These are phyloP conservation scores for Teleiodes luculella DNA, from an alignment of 2,888 invertebrate genomes.

Conservation along the genomic window DNA sequence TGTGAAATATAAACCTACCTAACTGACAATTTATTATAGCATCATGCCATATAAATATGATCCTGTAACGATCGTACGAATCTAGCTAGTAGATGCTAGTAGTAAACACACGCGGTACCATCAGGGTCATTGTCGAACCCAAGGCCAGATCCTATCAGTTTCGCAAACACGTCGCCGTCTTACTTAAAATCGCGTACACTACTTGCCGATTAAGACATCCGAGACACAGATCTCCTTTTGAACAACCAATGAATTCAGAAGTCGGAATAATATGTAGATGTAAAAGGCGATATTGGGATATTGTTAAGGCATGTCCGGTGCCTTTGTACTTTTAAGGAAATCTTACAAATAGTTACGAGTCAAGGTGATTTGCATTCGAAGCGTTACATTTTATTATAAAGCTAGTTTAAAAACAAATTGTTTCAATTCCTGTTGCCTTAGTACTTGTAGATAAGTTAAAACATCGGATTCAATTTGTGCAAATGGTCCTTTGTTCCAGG, in stretches of 20 bases:
- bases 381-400: not conserved
- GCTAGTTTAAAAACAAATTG: not conserved
- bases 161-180: conserved; percentile 4
- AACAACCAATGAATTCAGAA: not conserved
- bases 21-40: too few species aligned
- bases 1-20: too few species aligned
- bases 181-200: not conserved
- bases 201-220: not conserved
- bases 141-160: conserved; percentile 53
- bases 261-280: not conserved
- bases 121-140: conserved; percentile 62
- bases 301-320: conserved; percentile 7
- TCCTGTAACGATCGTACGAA: not conserved
- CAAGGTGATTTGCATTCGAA: not conserved
- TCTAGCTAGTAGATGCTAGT: not conserved
- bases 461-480: not conserved
- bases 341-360: conserved; percentile 7
- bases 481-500: conserved; percentile 1
- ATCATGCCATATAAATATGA: not conserved
- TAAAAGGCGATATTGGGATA: not conserved
- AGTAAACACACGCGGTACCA: not conserved
- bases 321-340: conserved; percentile 10
- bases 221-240: not conserved
- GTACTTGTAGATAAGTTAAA: not conserved
- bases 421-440: not conserved